Percentiles rank a stretch among this genome's conserved stretches.
These are phyloP conservation scores for Chrysolina haemoptera DNA, from an alignment of 2,888 invertebrate species.

Conservation along the genomic window DNA sequence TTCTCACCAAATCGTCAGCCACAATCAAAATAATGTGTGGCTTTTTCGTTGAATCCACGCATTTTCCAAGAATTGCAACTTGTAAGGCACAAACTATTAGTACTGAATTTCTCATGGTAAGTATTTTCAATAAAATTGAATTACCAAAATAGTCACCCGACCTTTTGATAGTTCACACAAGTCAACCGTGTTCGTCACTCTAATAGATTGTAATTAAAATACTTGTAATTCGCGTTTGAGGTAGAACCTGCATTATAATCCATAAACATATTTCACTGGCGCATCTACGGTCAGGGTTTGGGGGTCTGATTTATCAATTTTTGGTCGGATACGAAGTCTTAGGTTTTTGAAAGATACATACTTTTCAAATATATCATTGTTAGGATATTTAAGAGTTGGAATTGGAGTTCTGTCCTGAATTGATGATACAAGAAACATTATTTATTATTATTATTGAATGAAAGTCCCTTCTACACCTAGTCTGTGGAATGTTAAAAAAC, in stretches of 20 bases:
- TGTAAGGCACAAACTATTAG: constrained; percentile 1
- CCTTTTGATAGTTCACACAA: background rate
- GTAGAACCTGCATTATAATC: background rate
- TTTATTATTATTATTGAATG: too few species aligned
- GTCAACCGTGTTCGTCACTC: background rate
- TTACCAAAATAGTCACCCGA: background rate
- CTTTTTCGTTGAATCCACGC: background rate
- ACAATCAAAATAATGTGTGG: constrained; percentile 34
- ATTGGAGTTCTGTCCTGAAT: too few species aligned
- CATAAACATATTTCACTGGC: background rate
- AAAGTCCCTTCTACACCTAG: too few species aligned
- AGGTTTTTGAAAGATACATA: too few species aligned
- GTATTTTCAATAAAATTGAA: background rate
- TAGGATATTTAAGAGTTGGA: too few species aligned
- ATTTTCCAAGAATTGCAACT: background rate
- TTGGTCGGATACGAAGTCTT: too few species aligned
- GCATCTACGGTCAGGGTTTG: background rate
- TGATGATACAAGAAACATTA: too few species aligned
- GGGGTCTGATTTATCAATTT: too few species aligned
- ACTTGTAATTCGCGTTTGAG: background rate
- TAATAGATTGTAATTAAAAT: background rate
- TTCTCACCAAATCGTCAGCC: constrained; percentile 37
- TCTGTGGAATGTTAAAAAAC: too few species aligned
- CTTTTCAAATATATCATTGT: too few species aligned
- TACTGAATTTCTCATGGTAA: constrained; percentile 13